Evolutionary conservation across 2,113 vertebrate genomes (phyloP).

Genomic region (Holacanthus passer): DNA sequence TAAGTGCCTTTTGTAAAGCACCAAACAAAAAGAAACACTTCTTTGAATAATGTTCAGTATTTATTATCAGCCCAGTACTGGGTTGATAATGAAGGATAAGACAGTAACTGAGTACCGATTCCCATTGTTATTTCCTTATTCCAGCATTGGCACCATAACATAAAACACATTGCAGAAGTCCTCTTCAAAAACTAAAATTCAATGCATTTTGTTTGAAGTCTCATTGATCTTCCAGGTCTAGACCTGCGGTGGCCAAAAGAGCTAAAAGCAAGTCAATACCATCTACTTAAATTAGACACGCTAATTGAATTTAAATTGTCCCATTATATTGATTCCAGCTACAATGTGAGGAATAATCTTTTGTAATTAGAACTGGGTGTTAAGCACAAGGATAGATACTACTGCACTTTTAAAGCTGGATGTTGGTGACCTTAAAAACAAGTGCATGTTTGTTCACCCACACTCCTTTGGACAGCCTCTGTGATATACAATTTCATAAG

Average conservation of each 20-base stretch:
- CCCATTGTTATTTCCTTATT: background rate
- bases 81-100: background rate
- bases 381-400: background rate
- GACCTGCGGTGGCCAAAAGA: constrained; percentile 12
- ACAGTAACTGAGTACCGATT: background rate
- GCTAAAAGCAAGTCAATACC: constrained; percentile 57
- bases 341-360: constrained; percentile 7
- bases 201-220: constrained; percentile 21
- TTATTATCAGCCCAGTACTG: too few relatives aligned
- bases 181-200: background rate
- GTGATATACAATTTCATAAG: background rate
- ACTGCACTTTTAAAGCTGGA: background rate
- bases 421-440: background rate
- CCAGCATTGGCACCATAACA: background rate
- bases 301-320: constrained; percentile 54
- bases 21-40: background rate
- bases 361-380: constrained; percentile 3
- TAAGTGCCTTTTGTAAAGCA: background rate
- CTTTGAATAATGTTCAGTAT: background rate
- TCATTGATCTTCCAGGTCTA: constrained; percentile 39
- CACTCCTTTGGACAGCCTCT: background rate
- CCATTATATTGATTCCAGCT: constrained; percentile 32
- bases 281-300: constrained; percentile 28
- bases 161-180: background rate
- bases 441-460: fast-evolving